A percentile compares a stretch with the other conserved stretches of the same genome.
phyloP scores from a whole-genome alignment of 1,140 invertebrate genomes.

The Drosophila baimaii region DNA sequence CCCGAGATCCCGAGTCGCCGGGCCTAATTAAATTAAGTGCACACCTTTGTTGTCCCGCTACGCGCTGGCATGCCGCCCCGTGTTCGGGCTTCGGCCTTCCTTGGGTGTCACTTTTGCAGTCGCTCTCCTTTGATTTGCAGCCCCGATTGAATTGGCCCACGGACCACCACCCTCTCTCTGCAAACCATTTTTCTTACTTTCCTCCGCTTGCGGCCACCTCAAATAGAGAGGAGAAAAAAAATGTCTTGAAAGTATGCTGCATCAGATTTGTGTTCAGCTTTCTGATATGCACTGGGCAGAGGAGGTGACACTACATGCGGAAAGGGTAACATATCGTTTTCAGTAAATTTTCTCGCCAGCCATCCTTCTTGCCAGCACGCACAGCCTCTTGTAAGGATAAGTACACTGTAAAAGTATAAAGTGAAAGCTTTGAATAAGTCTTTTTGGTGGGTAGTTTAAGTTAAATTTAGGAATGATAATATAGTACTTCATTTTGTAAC shows the following conservation, averaged over 20 bases:
- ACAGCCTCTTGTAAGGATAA: conserved; percentile 13
- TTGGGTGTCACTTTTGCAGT: conserved; percentile 11
- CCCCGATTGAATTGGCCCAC: conserved; percentile 39
- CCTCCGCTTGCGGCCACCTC: conserved; percentile 4
- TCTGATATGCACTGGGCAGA: conserved; percentile 35
- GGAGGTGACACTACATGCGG: conserved; percentile 7
- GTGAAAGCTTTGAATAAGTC: neutral
- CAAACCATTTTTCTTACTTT: conserved; percentile 23
- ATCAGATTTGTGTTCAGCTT: conserved; percentile 26
- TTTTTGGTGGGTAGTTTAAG: conserved; percentile 7
- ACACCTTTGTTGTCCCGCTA: conserved; percentile 67
- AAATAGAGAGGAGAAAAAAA: neutral
- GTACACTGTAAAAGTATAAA: neutral
- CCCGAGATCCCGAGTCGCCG: conserved; percentile 24
- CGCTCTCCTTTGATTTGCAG: conserved; percentile 35
- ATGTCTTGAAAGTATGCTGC: conserved; percentile 31
- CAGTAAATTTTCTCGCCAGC: conserved; percentile 42
- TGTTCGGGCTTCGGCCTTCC: neutral
- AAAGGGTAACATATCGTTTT: conserved; percentile 44
- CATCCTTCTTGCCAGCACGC: conserved; percentile 34
- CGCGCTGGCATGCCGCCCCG: conserved; percentile 57
- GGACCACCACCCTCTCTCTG: conserved; percentile 2
- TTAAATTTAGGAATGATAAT: neutral
- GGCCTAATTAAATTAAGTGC: conserved; percentile 80
- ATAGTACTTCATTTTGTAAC: neutral